Evolutionary conservation across 2,888 invertebrate genomes (phyloP), one percentile per base, ranked within the genome.

Genomic region (Catocala sponsa): DNA sequence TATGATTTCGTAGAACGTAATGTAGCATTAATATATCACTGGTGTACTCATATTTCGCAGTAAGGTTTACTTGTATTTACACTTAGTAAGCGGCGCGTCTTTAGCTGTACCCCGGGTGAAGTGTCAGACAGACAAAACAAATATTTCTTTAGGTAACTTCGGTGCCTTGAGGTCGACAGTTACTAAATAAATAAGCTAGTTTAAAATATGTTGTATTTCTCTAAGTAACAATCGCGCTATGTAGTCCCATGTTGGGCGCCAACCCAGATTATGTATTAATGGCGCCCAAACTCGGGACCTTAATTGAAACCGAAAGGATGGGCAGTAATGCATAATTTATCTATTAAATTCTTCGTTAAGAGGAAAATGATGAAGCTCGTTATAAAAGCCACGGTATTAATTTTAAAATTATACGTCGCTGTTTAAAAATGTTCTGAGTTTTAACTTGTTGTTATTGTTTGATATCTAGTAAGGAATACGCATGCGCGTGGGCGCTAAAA

Each of bases 401-500:
- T 46, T 7, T 50, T 25, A 11, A 0, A 15, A 41, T 13, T 38
- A 48, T 32, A 32, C 32, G 11, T 0, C 5, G 1, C 48, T 32
- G 11, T 48, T 48, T n/a, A 47, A 32, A n/a, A 32, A 32, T 32
- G 5, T 48, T 25, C 0, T 32, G 9, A 32, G 9, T 11, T 25
- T 32, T 11, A 25, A 25, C 5, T 25, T 11, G 5, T 10, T 41
- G 9, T 56, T 44, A 50, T 52, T 53, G 2, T 63, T 12, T 25
- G 38, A 25, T 52, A 52, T 46, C 13, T 43, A 25, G 13, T 13
- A 10, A 25, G 2, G 7, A 41, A n/a, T 53, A 56, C 63, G 73
- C 76, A 72, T 78, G 80, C 81, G 81, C 70, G 50, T 55, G 38
- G 70, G 75, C 25, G 41, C 74, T 76, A 77, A 71, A 75, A 68